These are phyloP conservation scores for Rhea pennata DNA, from an alignment of 2,113 vertebrate species.

Conservation along the genomic window DNA sequence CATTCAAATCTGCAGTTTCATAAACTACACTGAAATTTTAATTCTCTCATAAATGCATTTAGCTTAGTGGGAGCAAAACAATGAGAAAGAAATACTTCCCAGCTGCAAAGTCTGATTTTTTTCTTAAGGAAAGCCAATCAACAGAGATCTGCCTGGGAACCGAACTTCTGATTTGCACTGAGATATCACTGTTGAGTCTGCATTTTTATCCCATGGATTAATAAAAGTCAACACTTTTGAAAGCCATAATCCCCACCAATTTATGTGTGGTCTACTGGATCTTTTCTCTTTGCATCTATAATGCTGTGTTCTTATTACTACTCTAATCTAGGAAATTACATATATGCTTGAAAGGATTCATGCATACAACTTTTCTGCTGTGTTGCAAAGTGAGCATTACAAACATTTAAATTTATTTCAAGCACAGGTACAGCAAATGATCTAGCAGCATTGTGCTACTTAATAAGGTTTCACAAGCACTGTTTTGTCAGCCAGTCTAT, in stretches of 20 bases:
- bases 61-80: neutral
- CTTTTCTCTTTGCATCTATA: slow-evolving; percentile 39
- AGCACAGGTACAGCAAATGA: slow-evolving; percentile 41
- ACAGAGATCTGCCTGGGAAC: slow-evolving; percentile 28
- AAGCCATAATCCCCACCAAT: slow-evolving; percentile 24
- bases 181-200: slow-evolving; percentile 51
- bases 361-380: neutral
- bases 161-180: neutral
- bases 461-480: slow-evolving; percentile 52
- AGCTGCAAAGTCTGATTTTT: slow-evolving; percentile 1
- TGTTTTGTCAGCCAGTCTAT: slow-evolving; percentile 19
- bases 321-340: slow-evolving; percentile 26
- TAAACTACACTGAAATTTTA: neutral
- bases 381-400: slow-evolving; percentile 14
- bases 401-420: slow-evolving; percentile 7
- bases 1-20: neutral
- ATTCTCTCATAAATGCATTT: neutral
- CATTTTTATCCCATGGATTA: slow-evolving; percentile 47
- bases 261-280: slow-evolving; percentile 25
- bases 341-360: neutral
- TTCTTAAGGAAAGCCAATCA: slow-evolving; percentile 32
- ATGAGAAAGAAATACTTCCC: neutral
- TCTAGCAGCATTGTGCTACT: slow-evolving; percentile 30
- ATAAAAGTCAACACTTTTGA: slow-evolving; percentile 36
- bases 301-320: slow-evolving; percentile 7